Base-by-base conservation (phyloP, 2,888 invertebrate genomes). In the Polydrusus cervinus region DNA sequence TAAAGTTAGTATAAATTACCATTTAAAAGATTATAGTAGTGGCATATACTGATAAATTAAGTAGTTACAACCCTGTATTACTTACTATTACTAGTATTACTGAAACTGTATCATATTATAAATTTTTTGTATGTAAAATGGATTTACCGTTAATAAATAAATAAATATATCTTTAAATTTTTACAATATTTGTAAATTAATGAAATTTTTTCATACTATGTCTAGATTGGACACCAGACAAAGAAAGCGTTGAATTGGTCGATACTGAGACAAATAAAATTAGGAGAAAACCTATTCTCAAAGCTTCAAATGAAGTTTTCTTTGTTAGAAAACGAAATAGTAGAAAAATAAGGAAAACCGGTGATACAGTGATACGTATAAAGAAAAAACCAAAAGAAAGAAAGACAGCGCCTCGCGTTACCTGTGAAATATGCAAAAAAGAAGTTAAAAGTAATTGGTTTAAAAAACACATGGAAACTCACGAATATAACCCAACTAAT, bases 381-480 rank as follows among this genome's bases (percentile, higher is more conserved):
- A 73, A 73, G 51, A 73, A 67, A 61, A 73, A 67, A 40, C 61
- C 73, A 6, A 73, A 61, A 67, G 38, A 8, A 11, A 34, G 53
- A 51, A 38, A 18, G 18, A 40, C 73, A 7, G 60, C 73, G 0
- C 43, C 25, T 9, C 47, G 67, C 8, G 73, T 73, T 0, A 73
- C 73, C 10, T 85, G 85, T 62, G 80, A 82, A 7, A 78, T 84
- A 65, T 84, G 85, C 74, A 71, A 78, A 7, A 78, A 81, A 11
- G 78, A 80, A 30, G 83, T 84, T 25, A 79, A 82, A 20, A 80
- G 79, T 38, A 80, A 81, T 25, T 84, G 84, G 61, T 81, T 84
- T n/a, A 81, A 80, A 49, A 83, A 81, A 49, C 85, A 85, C 66
- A 75, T 84, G 30, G 78, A 78, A 60, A 81, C 80, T 20, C 85